Evolutionary conservation across 2,888 invertebrate species (phyloP), one percentile per base, ranked within the genome.

Genomic region (Oegoconia quadripuncta): DNA sequence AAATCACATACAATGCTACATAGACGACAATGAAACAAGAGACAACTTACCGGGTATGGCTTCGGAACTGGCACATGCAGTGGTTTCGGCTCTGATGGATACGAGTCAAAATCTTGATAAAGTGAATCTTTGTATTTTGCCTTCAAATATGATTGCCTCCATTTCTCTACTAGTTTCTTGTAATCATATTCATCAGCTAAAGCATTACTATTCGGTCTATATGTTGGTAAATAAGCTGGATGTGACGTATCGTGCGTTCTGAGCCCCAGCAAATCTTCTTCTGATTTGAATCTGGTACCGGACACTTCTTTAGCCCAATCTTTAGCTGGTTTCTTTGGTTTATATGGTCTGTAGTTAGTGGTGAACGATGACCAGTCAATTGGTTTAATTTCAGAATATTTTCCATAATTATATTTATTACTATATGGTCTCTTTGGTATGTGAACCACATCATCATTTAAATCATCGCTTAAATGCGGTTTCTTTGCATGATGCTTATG

Each of bases 251-350:
- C 86, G 25, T 79, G 82, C 34, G 75, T 87, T 59, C 86, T 68
- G 5, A 87, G 62, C 13, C 73, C 86, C 35, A 87, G 49, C 38
- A 87, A 68, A 62, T 86, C 86, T 56, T 87, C 87, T 59, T 87
- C 87, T 1, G 79, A 74, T 53, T 84, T 83, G 44, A 74, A 87
- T 52, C 76, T 67, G 13, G 62, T 75, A 20, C 59, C 65, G 14
- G 62, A 48, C 29, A 59, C 54, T 44, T 83, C 77, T 52, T 71
- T 74, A 20, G 55, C 62, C 81, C 81, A 82, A 39, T 80, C 79
- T 39, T 52, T 71, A 18, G 41, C 56, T 46, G 64, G 66, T 51
- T 59, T 71, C 29, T 49, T 72, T 11, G 51, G 41, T 55, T 73
- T 75, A 32, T 68, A 53, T 9, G 74, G 74, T 50, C 67, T 66